These are phyloP conservation scores for Cervus canadensis DNA, from an alignment of 2,113 vertebrate species.

Conservation along the genomic window DNA sequence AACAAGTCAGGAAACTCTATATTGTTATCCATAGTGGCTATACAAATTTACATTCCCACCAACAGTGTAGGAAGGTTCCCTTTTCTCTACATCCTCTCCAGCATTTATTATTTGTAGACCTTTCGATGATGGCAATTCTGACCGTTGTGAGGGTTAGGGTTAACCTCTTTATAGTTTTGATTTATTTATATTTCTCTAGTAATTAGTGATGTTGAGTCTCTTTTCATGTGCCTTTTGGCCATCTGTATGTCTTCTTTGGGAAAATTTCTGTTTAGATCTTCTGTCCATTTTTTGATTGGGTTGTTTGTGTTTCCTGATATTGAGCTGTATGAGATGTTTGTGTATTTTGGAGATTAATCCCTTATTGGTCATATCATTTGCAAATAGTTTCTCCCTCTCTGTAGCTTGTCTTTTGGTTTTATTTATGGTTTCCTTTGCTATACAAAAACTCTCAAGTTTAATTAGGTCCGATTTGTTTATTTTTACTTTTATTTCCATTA, in stretches of 20 bases:
- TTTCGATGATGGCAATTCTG: background rate
- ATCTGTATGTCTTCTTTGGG: background rate
- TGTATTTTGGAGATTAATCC: background rate
- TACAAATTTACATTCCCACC: background rate
- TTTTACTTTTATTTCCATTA: background rate
- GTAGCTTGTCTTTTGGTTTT: background rate
- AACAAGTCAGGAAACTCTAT: background rate
- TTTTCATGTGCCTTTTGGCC: background rate
- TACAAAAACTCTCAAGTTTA: background rate
- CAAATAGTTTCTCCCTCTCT: background rate
- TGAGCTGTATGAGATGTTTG: background rate
- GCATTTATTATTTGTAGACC: background rate
- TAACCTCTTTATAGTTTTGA: background rate
- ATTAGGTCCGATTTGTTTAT: background rate
- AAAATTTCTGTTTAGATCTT: background rate
- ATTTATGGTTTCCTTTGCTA: background rate
- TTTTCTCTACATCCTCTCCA: background rate
- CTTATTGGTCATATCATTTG: background rate
- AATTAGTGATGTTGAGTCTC: background rate
- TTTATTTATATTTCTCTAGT: background rate
- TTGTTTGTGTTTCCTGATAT: background rate
- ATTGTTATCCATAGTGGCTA: background rate
- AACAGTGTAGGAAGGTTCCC: background rate
- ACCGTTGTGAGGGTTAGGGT: background rate
- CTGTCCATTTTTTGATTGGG: background rate